Base-by-base conservation (phyloP, 2,888 invertebrate genomes). In the Steromphala cineraria region DNA sequence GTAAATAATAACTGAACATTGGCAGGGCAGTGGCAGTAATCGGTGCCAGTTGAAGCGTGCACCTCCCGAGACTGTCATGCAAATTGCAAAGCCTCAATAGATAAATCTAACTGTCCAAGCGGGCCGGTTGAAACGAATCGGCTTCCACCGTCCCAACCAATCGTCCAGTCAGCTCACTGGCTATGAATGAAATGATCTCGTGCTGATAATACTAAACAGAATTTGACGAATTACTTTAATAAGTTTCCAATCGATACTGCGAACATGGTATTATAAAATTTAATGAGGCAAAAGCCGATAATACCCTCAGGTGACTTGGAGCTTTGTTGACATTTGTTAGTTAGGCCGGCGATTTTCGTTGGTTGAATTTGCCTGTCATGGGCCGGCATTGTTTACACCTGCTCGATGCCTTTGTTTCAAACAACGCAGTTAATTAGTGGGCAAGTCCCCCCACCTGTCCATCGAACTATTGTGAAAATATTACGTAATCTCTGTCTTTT, bases 321-420 rank as follows among this genome's bases (percentile, higher is more conserved):
- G 75, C 53, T 24, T 53, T 52, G 75, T 75, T 75, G 75, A 75
- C 75, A 55, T 76, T 76, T 55, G 76, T 76, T 76, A 71, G 71
- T 36, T 36, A 40, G 71, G 71, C 40, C 40, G 36, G 71, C 40
- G 71, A 31, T 71, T 71, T 36, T 40, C 71, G 71, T 71, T 71
- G 31, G 71, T 36, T 71, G 71, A 19, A 17, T 15, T 13, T 19
- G 31, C 36, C 55, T 31, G 55, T n/a, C 19, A 31, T 55, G 53
- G 53, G 55, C 53, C 19, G 53, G 76, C 52, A 55, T 55, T 76
- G 76, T 76, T 76, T 76, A 55, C 76, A 76, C 53, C 55, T 36
- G 24, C 28, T 24, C 28, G 28, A 28, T 19, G 24, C 55, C 76
- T 76, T 76, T 76, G 76, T 76, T 53, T 55, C 53, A 53, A 55